Conservation (phyloP, 1,140 invertebrate genomes). For the Planococcus citri region DNA sequence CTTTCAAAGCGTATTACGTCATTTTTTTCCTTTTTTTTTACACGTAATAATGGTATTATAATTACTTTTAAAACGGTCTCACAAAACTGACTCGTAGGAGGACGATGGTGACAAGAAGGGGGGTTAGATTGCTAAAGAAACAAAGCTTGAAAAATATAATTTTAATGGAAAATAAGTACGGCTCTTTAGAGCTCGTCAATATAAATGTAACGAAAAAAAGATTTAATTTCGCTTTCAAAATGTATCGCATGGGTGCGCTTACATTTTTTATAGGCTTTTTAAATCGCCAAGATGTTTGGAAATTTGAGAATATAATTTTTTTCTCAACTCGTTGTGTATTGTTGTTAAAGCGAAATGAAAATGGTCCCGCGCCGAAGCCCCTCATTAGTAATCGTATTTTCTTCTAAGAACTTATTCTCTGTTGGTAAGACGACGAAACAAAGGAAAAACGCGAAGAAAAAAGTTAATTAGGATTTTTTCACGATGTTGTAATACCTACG, state of each 20-base stretch:
- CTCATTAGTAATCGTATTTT: too few species aligned
- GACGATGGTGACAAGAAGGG: too few species aligned
- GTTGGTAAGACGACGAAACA: too few species aligned
- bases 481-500: too few species aligned
- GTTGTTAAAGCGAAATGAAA: too few species aligned
- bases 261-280: background rate
- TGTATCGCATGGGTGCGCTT: background rate
- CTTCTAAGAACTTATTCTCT: too few species aligned
- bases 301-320: too few species aligned
- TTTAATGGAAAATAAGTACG: constrained; percentile 17
- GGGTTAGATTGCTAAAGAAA: background rate
- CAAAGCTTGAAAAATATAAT: constrained; percentile 20
- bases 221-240: constrained; percentile 4
- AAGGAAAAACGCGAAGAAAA: too few species aligned
- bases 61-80: constrained; percentile 15
- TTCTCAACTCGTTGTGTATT: too few species aligned
- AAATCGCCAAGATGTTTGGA: background rate
- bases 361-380: too few species aligned
- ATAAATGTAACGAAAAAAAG: background rate
- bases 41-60: constrained; percentile 10
- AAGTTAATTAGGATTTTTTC: too few species aligned
- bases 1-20: background rate
- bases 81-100: background rate
- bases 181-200: background rate
- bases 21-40: background rate